Evolutionary conservation across 1,140 invertebrate species (phyloP).

Genomic region (Patella vulgata): DNA sequence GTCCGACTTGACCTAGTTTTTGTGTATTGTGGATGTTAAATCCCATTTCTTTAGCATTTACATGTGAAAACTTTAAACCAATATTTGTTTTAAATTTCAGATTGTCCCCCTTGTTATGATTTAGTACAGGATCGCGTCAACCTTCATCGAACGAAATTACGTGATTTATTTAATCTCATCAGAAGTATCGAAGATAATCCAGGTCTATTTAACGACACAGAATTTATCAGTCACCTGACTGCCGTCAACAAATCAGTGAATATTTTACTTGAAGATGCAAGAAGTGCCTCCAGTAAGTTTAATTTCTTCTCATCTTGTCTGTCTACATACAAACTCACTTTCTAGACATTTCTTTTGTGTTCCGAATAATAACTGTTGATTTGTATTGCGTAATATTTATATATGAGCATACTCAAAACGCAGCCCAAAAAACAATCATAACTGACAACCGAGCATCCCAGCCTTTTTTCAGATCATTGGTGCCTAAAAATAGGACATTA

Average conservation of each 20-base stretch:
- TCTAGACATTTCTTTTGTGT: no score
- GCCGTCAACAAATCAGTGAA: constrained; percentile 79
- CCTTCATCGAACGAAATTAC: constrained; percentile 80
- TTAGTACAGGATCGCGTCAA: constrained; percentile 89
- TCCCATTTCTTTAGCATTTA: not conserved
- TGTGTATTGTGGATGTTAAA: no score
- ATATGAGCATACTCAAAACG: no score
- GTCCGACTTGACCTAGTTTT: no score
- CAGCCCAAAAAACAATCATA: no score
- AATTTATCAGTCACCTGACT: constrained; percentile 82
- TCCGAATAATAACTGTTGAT: no score
- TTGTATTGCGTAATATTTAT: no score
- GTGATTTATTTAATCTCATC: constrained; percentile 77
- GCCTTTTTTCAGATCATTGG: no score
- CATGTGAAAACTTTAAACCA: not conserved
- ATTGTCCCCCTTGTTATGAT: constrained; percentile 94
- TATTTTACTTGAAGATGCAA: constrained; percentile 76
- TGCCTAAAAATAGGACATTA: no score
- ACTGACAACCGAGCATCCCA: no score
- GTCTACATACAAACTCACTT: no score
- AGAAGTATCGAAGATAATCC: constrained; percentile 78
- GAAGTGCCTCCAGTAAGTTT: constrained; percentile 72
- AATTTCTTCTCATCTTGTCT: not conserved
- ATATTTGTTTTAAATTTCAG: constrained; percentile 54
- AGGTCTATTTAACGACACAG: constrained; percentile 83